phyloP scores from a whole-genome alignment of 2,888 invertebrate genomes.

The Omphaloscelis lunosa region DNA sequence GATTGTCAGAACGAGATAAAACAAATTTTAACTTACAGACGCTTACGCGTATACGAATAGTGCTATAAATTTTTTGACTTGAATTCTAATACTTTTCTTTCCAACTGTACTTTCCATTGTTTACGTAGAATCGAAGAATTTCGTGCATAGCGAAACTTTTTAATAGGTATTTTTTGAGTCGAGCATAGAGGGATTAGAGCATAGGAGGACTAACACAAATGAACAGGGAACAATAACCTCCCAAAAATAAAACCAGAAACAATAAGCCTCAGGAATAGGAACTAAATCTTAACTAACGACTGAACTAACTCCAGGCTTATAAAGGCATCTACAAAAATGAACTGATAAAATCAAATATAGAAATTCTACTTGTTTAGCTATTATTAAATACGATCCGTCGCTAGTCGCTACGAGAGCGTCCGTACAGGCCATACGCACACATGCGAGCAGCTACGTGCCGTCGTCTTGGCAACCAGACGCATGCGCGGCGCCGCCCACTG shows the following conservation, averaged over 20 bases:
- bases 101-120: too few relatives aligned
- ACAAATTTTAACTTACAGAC: too few relatives aligned
- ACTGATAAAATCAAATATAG: constrained; percentile 64
- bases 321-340: constrained; percentile 41
- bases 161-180: too few relatives aligned
- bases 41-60: too few relatives aligned
- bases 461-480: constrained; percentile 92
- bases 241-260: constrained; percentile 21
- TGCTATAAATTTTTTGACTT: too few relatives aligned
- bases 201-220: too few relatives aligned
- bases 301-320: background rate
- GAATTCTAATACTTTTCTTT: too few relatives aligned
- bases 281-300: background rate
- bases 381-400: constrained; percentile 67
- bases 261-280: background rate
- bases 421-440: constrained; percentile 77
- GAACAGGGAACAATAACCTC: constrained; percentile 18
- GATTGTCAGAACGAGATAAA: too few relatives aligned
- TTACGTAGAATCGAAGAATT: too few relatives aligned
- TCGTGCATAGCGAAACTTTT: too few relatives aligned
- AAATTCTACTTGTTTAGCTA: constrained; percentile 68
- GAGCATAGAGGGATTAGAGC: too few relatives aligned
- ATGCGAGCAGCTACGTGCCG: constrained; percentile 88
- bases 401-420: constrained; percentile 51
- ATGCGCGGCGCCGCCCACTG: constrained; percentile 89